A percentile compares a stretch with the other conserved stretches of the same genome.
Conservation (phyloP, 1,140 invertebrate genomes). For the Heterodera carotae region DNA sequence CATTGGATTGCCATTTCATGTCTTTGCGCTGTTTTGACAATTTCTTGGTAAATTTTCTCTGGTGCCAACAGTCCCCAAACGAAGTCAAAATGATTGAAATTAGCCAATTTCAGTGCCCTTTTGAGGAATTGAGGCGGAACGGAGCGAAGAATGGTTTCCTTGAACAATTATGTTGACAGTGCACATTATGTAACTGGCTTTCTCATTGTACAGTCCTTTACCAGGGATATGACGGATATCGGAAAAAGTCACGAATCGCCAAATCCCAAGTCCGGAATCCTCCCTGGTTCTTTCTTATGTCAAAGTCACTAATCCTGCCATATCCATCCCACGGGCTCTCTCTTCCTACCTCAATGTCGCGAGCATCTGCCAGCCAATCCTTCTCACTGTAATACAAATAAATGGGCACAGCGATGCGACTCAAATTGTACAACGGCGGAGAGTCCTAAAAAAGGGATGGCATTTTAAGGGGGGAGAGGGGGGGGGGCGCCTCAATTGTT, state of each 20-base stretch:
- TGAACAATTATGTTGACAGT: too few species aligned
- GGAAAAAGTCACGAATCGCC: too few species aligned
- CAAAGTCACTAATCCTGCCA: too few species aligned
- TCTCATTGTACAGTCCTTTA: too few species aligned
- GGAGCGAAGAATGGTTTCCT: constrained; percentile 43
- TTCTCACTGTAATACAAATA: constrained; percentile 58
- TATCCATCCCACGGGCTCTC: background rate
- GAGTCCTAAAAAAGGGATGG: constrained; percentile 38
- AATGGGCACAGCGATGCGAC: constrained; percentile 42
- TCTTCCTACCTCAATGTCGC: constrained; percentile 45
- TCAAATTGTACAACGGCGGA: constrained; percentile 58
- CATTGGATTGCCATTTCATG: constrained; percentile 7
- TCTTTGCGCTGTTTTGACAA: constrained; percentile 35
- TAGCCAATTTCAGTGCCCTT: constrained; percentile 25
- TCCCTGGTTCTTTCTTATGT: too few species aligned
- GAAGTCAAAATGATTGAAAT: constrained; percentile 62
- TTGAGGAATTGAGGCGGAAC: constrained; percentile 47
- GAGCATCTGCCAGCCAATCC: constrained; percentile 57
- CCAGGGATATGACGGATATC: too few species aligned
- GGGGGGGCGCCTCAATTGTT: too few species aligned
- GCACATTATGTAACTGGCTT: too few species aligned
- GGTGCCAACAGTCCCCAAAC: constrained; percentile 52
- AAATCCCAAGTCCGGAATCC: too few species aligned
- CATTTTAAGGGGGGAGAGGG: too few species aligned
- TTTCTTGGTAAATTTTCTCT: constrained; percentile 52